phyloP scores from a whole-genome alignment of 2,113 vertebrate genomes.

The Cephalopholis sonnerati region DNA sequence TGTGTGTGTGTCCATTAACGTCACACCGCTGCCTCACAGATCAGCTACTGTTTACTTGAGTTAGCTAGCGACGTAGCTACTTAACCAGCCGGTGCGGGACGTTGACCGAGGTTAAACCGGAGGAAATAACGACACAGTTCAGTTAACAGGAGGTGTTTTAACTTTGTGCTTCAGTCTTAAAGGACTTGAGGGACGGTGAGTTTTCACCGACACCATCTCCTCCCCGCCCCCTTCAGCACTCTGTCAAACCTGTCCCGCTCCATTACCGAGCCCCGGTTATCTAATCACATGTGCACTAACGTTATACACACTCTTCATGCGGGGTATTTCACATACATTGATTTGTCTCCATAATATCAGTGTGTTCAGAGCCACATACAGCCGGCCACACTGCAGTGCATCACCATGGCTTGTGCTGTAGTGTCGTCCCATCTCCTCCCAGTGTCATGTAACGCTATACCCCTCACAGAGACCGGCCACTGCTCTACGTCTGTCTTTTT shows the following conservation, averaged over 20 bases:
- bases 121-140: background rate
- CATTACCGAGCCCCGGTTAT: slow-evolving; percentile 42
- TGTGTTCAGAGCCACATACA: too few relatives aligned
- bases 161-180: background rate
- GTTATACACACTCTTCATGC: background rate
- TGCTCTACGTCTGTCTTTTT: slow-evolving; percentile 54
- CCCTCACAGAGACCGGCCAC: slow-evolving; percentile 38
- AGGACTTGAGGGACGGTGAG: background rate
- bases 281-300: slow-evolving; percentile 33
- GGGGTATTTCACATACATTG: background rate
- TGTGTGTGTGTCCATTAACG: background rate
- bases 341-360: background rate
- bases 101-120: background rate
- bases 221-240: slow-evolving; percentile 33
- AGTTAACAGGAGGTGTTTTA: background rate
- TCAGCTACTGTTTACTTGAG: background rate
- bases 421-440: slow-evolving; percentile 50
- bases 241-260: slow-evolving; percentile 17
- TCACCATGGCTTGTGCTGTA: slow-evolving; percentile 11
- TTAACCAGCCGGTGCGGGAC: background rate
- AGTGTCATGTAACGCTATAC: slow-evolving; percentile 65
- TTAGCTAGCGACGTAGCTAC: slow-evolving; percentile 17
- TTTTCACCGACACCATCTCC: background rate
- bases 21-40: background rate
- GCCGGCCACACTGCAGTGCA: slow-evolving; percentile 23